These are phyloP conservation scores for Gymnoscopelus braueri DNA, from an alignment of 2,797 vertebrate genomes.

Conservation along the genomic window DNA sequence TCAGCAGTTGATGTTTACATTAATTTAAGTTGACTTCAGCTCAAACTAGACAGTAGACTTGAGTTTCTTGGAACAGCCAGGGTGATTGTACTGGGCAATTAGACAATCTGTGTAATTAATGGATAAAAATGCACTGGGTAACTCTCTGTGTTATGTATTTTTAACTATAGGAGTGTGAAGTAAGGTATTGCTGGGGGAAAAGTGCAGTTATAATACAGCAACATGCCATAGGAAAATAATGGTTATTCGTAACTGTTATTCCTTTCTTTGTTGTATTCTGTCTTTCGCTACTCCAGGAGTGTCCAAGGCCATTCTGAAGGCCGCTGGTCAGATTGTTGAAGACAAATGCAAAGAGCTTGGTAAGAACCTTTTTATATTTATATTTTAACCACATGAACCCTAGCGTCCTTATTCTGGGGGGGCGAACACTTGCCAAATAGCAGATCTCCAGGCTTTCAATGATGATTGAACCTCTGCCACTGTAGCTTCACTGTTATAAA, in stretches of 20 bases:
- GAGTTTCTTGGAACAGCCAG: neutral
- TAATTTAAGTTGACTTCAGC: no score
- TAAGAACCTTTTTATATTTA: constrained; percentile 40
- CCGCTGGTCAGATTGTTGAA: constrained; percentile 73
- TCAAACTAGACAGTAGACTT: no score
- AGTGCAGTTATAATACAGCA: neutral
- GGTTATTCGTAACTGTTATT: neutral
- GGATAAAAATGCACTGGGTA: no score
- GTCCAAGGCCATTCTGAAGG: constrained; percentile 80
- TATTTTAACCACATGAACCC: no score
- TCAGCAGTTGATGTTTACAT: no score
- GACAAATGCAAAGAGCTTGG: constrained; percentile 65
- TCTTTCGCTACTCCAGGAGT: constrained; percentile 67
- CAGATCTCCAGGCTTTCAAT: neutral
- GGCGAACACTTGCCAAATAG: neutral
- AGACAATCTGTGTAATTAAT: neutral
- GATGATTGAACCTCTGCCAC: no score
- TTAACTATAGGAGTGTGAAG: neutral
- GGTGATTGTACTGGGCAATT: neutral
- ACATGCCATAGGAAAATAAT: neutral
- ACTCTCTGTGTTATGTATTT: no score
- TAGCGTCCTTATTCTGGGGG: neutral
- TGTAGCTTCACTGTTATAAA: neutral
- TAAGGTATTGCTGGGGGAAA: neutral
- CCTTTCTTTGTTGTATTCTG: no score